Evolutionary conservation across 2,888 invertebrate genomes (phyloP).

Genomic region (Conomelus anceps): DNA sequence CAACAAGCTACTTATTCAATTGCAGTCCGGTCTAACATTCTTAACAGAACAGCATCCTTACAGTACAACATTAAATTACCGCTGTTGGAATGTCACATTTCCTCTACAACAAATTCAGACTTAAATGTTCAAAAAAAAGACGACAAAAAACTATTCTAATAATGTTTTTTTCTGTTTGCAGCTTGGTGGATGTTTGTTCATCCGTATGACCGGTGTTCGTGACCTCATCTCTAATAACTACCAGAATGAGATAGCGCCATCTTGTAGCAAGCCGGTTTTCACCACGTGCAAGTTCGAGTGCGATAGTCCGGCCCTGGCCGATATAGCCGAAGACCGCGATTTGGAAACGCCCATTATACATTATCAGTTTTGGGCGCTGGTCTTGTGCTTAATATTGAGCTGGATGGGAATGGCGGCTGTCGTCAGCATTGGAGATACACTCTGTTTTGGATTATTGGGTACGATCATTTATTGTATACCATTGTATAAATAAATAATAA

Average conservation of each 20-base stretch:
- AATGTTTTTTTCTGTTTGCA: conserved; percentile 30
- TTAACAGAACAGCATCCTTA: too few species aligned
- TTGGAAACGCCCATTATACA: conserved; percentile 10
- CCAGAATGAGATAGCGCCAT: background rate
- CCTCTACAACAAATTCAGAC: background rate
- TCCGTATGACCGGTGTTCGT: conserved; percentile 24
- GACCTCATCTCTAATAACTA: background rate
- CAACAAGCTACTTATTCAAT: too few species aligned
- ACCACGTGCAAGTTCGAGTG: conserved; percentile 46
- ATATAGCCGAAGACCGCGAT: conserved; percentile 43
- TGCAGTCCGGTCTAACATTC: too few species aligned
- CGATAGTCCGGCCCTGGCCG: conserved; percentile 46
- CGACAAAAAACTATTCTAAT: too few species aligned
- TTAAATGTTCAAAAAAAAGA: too few species aligned
- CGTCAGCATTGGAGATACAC: conserved; percentile 81
- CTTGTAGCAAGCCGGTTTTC: conserved; percentile 39
- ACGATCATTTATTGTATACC: conserved; percentile 37
- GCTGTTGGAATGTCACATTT: too few species aligned
- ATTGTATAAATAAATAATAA: too few species aligned
- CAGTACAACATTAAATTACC: too few species aligned
- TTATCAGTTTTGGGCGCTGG: conserved; percentile 71
- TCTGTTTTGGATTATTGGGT: conserved; percentile 80
- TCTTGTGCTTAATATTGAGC: conserved; percentile 64
- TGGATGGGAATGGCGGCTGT: conserved; percentile 83
- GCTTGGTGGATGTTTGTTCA: conserved; percentile 34